Conservation (phyloP, 2,888 invertebrate genomes). For the Eubasilissa splendida region DNA sequence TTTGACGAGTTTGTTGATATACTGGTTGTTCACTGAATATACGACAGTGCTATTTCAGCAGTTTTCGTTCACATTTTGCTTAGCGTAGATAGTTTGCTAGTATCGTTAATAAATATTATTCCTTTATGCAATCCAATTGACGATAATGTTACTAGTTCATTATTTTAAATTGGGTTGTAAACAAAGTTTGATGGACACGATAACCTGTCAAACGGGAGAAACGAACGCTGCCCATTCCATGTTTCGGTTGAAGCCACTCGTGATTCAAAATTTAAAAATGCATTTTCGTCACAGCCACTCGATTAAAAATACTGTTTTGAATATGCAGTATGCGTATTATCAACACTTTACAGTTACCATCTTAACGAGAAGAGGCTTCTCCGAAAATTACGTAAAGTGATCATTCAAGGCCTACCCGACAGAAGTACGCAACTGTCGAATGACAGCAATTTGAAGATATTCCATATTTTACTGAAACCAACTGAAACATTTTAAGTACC, state of each 20-base stretch:
- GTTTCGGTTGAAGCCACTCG: neutral
- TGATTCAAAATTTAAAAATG: neutral
- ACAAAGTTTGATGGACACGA: neutral
- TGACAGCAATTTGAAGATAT: too few relatives aligned
- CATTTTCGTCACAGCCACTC: neutral
- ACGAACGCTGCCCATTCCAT: constrained; percentile 4
- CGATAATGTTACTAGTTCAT: neutral
- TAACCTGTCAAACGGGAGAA: neutral
- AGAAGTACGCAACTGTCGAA: neutral
- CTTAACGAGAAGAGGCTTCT: neutral
- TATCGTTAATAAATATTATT: too few relatives aligned
- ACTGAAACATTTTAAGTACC: too few relatives aligned
- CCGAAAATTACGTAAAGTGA: neutral
- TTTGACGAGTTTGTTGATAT: too few relatives aligned
- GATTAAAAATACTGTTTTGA: neutral
- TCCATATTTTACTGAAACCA: too few relatives aligned
- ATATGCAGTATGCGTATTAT: neutral
- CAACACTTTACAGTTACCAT: neutral
- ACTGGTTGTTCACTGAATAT: too few relatives aligned
- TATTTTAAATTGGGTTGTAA: neutral
- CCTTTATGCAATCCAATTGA: neutral
- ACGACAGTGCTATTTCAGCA: too few relatives aligned
- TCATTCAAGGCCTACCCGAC: neutral
- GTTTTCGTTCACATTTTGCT: too few relatives aligned
- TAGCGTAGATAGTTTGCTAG: too few relatives aligned